phyloP scores from a whole-genome alignment of 2,797 vertebrate genomes.

The Chiloscyllium punctatum region DNA sequence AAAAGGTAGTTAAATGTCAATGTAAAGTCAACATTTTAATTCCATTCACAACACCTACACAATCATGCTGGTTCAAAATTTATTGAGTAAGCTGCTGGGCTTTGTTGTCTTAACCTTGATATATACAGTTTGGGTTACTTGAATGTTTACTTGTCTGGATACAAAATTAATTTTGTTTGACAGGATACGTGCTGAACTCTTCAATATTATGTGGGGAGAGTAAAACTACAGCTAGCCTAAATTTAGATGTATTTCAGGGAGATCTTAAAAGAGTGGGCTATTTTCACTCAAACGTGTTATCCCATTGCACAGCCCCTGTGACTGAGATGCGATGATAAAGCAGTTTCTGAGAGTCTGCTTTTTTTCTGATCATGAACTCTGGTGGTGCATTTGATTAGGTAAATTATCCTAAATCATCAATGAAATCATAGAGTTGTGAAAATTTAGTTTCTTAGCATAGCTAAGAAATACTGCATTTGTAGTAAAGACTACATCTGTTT shows the following conservation, averaged over 20 bases:
- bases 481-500: slow-evolving; percentile 12
- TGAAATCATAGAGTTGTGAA: neutral
- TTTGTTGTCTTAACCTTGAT: neutral
- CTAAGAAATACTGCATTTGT: neutral
- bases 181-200: neutral
- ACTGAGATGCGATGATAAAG: neutral
- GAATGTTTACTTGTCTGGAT: neutral
- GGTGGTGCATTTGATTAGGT: neutral
- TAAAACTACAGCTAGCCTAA: neutral
- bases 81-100: neutral
- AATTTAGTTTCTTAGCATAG: neutral
- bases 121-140: neutral
- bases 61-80: neutral
- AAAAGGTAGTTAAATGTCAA: slow-evolving; percentile 73
- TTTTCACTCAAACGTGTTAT: neutral
- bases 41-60: neutral
- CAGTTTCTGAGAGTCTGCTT: neutral
- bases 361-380: neutral
- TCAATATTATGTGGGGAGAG: neutral
- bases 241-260: neutral
- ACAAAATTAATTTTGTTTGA: neutral
- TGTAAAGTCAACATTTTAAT: neutral
- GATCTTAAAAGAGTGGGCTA: neutral
- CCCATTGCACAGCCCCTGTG: neutral
- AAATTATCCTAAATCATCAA: neutral